These are phyloP conservation scores for Phlogophora meticulosa DNA, from an alignment of 2,888 invertebrate species.

Conservation along the genomic window DNA sequence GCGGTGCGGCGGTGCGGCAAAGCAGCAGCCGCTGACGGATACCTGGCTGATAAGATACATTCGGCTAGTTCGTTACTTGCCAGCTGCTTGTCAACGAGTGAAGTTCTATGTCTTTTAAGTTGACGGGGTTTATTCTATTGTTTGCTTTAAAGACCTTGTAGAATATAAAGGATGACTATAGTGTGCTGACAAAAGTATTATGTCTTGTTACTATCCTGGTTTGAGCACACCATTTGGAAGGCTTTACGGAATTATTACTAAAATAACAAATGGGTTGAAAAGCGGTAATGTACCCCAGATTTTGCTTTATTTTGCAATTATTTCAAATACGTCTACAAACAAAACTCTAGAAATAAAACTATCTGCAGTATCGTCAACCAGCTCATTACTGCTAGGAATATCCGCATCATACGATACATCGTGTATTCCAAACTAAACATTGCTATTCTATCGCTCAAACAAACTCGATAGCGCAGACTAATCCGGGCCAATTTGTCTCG, in stretches of 20 bases:
- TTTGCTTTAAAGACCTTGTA: no score
- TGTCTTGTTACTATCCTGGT: no score
- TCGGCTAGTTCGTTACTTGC: neutral
- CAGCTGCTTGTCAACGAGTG: neutral
- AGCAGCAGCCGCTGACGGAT: neutral
- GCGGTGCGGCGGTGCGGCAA: no score
- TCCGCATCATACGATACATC: neutral
- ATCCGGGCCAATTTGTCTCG: slow-evolving; percentile 48
- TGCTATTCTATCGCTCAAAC: slow-evolving; percentile 22
- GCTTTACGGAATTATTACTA: no score
- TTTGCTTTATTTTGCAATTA: neutral
- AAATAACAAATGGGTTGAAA: no score
- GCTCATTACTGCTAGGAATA: neutral
- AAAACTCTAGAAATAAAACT: neutral
- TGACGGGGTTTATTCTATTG: neutral
- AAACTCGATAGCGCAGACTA: slow-evolving; percentile 39
- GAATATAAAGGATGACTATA: no score
- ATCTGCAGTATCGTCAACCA: slow-evolving; percentile 8
- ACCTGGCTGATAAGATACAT: no score
- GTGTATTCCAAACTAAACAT: slow-evolving; percentile 6
- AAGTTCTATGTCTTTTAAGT: neutral
- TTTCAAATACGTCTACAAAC: slow-evolving; percentile 3
- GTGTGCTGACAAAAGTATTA: no score
- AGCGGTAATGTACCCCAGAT: neutral
- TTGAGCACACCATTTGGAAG: no score